Base-by-base conservation (phyloP, 2,888 invertebrate species). In the Norana najaformis region DNA sequence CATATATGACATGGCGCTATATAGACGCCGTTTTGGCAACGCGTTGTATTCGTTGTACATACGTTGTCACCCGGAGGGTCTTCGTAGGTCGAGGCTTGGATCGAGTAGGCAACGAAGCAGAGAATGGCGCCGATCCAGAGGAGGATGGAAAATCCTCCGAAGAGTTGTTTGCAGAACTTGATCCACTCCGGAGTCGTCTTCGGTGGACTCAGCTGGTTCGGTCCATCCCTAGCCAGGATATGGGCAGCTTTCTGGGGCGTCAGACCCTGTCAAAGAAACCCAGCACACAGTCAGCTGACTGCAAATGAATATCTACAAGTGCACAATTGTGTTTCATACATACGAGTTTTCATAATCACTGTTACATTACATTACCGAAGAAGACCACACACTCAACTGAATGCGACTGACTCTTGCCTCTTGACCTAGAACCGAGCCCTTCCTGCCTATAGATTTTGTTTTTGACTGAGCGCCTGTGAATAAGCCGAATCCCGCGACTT, bases 61-160 rank as follows among this genome's bases (percentile, higher is more conserved):
- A 92, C 92, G 89, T 99, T 98, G 96, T 99, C 98, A 95, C 98
- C 98, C 94, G 97, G 97, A 92, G 98, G 98, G 95, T 98, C 98
- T 95, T 98, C 98, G 94, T 97, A 97, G 95, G 98, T 98, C 96
- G 97, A 91, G 16, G 93, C 92, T 90, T 94, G 93, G 91, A 94
- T 93, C 90, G 93, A 92, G 95, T 98, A 98, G 95, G 98, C 98
- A 95, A 98, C 97, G 96, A 98, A 98, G 96, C 98, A 99, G 94
- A 99, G 97, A 95, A 94, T 92, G 69, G 94, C 94, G 41, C 94
- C 94, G 89, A 94, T 93, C 94, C 94, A 94, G 91, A 94, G 93
- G 89, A 94, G 92, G 41, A 93, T 91, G 35, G 94, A 92, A 92
- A 94, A 94, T 30, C 94, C 94, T 41, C 94, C 94, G 91, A 94